A percentile compares a stretch with the other conserved stretches of the same genome.
Conservation (phyloP, 2,113 vertebrate genomes). For the Dasyornis broadbenti region DNA sequence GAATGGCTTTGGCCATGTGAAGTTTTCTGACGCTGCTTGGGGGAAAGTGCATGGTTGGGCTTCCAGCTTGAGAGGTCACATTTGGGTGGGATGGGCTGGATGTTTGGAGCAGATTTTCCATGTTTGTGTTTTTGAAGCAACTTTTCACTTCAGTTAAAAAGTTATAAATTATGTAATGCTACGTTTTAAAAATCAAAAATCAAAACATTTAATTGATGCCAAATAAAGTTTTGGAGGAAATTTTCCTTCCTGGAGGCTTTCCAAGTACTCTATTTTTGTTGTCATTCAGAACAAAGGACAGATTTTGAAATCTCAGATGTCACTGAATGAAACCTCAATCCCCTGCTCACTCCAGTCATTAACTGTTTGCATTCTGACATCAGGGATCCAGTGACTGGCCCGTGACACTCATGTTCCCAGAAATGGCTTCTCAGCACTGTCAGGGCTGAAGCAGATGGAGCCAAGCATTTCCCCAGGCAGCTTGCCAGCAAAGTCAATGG, state of each 20-base stretch:
- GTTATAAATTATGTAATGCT: neutral
- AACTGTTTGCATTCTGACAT: neutral
- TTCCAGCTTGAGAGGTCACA: neutral
- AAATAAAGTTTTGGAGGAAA: neutral
- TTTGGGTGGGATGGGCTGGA: neutral
- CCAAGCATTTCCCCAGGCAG: neutral
- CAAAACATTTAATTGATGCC: neutral
- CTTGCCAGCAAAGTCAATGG: neutral
- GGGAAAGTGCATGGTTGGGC: neutral
- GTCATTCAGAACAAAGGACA: neutral
- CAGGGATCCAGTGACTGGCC: neutral
- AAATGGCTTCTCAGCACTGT: neutral
- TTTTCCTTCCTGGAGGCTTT: neutral
- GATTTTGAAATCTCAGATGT: conserved; percentile 4
- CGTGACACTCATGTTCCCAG: neutral
- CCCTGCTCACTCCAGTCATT: neutral
- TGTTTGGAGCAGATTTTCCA: neutral
- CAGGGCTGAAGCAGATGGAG: neutral
- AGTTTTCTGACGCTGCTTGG: neutral
- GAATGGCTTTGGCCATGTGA: neutral
- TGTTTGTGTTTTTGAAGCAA: neutral
- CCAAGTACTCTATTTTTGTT: neutral
- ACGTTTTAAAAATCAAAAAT: neutral
- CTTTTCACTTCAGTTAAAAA: neutral
- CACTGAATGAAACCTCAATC: neutral